phyloP scores from a whole-genome alignment of 2,888 invertebrate species.

The Drosophila pseudotakahashii region DNA sequence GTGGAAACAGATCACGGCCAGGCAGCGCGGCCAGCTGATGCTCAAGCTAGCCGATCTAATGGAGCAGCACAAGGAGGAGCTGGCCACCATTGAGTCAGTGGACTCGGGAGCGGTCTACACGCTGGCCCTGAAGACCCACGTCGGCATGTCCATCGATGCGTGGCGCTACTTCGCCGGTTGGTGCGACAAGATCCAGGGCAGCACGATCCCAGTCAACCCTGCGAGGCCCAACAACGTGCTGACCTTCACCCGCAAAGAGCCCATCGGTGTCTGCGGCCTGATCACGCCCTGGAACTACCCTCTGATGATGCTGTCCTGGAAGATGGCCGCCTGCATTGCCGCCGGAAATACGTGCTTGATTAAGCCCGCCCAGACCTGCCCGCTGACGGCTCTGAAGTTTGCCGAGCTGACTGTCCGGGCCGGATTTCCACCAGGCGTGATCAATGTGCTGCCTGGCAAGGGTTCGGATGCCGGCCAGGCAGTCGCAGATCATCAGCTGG shows the following conservation, averaged over 20 bases:
- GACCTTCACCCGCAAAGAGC: slow-evolving; percentile 94
- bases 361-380: slow-evolving; percentile 96
- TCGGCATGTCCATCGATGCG: slow-evolving; percentile 99
- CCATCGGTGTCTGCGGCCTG: slow-evolving; percentile 95
- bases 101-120: slow-evolving; percentile 99
- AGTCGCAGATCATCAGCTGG: slow-evolving; percentile 92
- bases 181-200: slow-evolving; percentile 97
- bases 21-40: slow-evolving; percentile 94
- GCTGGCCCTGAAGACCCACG: slow-evolving; percentile 96
- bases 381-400: slow-evolving; percentile 97
- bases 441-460: slow-evolving; percentile 95
- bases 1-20: slow-evolving; percentile 97
- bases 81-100: slow-evolving; percentile 96
- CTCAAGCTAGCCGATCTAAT: slow-evolving; percentile 96
- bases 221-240: slow-evolving; percentile 96
- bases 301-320: slow-evolving; percentile 99
- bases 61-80: slow-evolving; percentile 96
- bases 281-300: slow-evolving; percentile 99
- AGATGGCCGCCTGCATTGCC: slow-evolving; percentile 98
- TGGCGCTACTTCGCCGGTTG: slow-evolving; percentile 99
- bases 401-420: slow-evolving; percentile 95
- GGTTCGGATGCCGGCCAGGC: slow-evolving; percentile 93
- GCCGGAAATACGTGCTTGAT: slow-evolving; percentile 98
- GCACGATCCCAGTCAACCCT: slow-evolving; percentile 95
- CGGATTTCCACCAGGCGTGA: slow-evolving; percentile 97